Base-by-base conservation (phyloP, 2,888 invertebrate genomes). In the Ernsta delagoae region DNA sequence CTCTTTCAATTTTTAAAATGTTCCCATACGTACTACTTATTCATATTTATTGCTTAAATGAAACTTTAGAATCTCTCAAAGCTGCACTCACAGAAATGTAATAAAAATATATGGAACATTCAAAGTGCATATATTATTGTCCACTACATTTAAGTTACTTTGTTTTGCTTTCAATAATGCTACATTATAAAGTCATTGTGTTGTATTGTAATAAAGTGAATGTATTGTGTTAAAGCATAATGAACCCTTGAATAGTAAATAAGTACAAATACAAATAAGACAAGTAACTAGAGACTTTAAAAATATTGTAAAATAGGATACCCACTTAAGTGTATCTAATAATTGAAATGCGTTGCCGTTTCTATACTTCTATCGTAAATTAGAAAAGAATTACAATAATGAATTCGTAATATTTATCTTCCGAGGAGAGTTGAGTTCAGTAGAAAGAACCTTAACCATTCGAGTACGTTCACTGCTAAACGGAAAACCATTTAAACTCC, bases 401-500 rank as follows among this genome's bases (percentile, higher is more conserved):
- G 31, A 31, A 31, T 31, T 31, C 31, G 31, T 31, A 31, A 31
- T 31, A 31, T 31, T 31, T 31, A 31, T 31, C 31, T 31, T 31
- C 31, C 31, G 31, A 31, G 31, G 4, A 31, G 31, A 31, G 31
- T 3, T 31, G 3, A 31, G 39, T 39, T 39, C 39, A 39, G 7
- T 39, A 39, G 7, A 39, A 39, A 6, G 39, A 39, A 8, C 16
- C 16, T 16, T 1, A 7, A 50, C 16, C 50, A 50, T 50, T 50
- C 16, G 16, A 16, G 1, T 16, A 8, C 16, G 12, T 50, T 7
- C 12, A n/a, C 39, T 16, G 12, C 31, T 50, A 53, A 53, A 62
- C 11, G 39, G 53, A 39, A 16, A 62, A 62, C 39, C 62, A 62
- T 62, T 61, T 61, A 34, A 48, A 61, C 61, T 61, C 50, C 39